Percentiles rank a stretch among this genome's conserved stretches.
Evolutionary conservation across 2,113 vertebrate species (phyloP).

Genomic region (Hippocampus mohnikei): DNA sequence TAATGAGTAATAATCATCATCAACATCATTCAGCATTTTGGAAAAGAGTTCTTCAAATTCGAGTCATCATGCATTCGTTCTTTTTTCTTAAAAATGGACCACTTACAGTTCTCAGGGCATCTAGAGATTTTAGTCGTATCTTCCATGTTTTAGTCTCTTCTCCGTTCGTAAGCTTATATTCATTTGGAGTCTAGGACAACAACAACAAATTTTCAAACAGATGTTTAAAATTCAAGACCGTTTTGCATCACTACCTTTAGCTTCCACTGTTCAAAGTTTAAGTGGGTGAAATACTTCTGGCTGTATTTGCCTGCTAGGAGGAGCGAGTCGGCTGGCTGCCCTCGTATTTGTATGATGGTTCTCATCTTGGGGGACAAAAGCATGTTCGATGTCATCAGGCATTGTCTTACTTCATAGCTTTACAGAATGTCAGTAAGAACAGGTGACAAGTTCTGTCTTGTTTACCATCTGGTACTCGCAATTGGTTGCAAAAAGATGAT

Average conservation of each 20-base stretch:
- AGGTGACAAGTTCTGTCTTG: neutral
- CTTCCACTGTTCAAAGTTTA: conserved; percentile 9
- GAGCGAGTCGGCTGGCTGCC: conserved; percentile 2
- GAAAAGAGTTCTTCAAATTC: neutral
- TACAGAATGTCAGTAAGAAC: neutral
- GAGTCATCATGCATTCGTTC: neutral
- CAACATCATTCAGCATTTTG: neutral
- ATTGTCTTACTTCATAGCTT: neutral
- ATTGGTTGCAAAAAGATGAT: conserved; percentile 7
- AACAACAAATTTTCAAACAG: neutral
- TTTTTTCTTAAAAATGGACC: neutral
- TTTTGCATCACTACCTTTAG: neutral
- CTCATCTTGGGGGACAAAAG: neutral
- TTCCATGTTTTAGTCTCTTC: conserved; percentile 9
- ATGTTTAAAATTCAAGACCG: neutral
- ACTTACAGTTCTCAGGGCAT: conserved; percentile 3
- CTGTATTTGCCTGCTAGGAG: conserved; percentile 3
- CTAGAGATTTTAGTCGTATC: conserved; percentile 3
- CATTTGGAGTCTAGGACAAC: conserved; percentile 3
- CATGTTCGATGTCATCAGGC: neutral
- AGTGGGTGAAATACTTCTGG: conserved; percentile 7
- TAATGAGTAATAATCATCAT: neutral
- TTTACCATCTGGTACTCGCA: conserved; percentile 12
- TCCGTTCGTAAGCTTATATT: neutral
- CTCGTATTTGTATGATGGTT: conserved; percentile 6